Base-by-base conservation (phyloP, 2,888 invertebrate genomes). In the Odontomyia ornata region DNA sequence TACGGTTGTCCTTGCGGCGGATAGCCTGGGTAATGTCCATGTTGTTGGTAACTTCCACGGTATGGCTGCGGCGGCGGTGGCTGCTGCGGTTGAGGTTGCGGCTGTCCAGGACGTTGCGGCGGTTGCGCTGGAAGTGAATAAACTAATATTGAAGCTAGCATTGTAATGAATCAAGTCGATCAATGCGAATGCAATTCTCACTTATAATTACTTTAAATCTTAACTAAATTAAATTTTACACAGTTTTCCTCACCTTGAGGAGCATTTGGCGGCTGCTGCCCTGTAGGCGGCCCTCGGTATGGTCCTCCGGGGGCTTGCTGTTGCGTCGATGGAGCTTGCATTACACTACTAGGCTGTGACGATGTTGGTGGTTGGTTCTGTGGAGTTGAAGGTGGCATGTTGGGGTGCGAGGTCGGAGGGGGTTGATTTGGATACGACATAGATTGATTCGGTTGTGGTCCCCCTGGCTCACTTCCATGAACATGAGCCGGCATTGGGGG, bases 51-150 rank as follows among this genome's bases (percentile, higher is more conserved):
- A 85, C 85, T 89, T 84, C 82, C 88, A 84, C 80, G 89, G 86
- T 84, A 89, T 85, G 90, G 88, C 18, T 89, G 87, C 80, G 87
- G 88, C 82, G 84, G 90, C 86, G 80, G 90, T 85, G 84, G 91
- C 88, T 82, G 91, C 88, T 78, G 88, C 87, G 81, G 89, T 87
- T 82, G 91, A 87, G 76, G 91, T 89, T 69, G 91, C 86, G 84
- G 82, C 72, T 82, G 80, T 77, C 83, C 46, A 81, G 88, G 83
- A 76, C 89, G 88, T 81, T 89, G 89, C 82, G 84, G 89, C 88
- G 80, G 90, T 87, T 92, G 91, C 56, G 83, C 86, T 86, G 79
- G 15, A 52, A 52, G 15, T 18, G 2, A 13, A 52, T 13, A 52
- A 52, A 52, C 15, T 52, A 9, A 4, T n/a, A 52, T 18, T 52